These are phyloP conservation scores for Epirrita christyi DNA, from an alignment of 2,888 invertebrate species.

Conservation along the genomic window DNA sequence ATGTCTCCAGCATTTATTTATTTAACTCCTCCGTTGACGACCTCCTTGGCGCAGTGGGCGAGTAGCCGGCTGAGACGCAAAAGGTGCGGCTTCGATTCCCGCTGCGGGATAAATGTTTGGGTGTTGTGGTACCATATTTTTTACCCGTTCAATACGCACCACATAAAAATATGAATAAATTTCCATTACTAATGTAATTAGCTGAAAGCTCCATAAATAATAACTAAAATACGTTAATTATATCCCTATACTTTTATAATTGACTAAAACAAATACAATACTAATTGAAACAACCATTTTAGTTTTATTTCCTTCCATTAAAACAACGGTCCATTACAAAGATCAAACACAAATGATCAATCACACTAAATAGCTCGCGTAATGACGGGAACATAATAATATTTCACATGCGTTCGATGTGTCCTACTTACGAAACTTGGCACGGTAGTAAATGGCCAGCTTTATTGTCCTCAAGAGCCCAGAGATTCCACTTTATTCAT, in stretches of 20 bases:
- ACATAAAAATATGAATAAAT: too few relatives aligned
- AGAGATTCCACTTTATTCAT: neutral
- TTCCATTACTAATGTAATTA: neutral
- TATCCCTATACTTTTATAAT: too few relatives aligned
- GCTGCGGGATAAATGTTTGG: too few relatives aligned
- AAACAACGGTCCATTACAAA: conserved; percentile 10
- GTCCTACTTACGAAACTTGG: conserved; percentile 28
- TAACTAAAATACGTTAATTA: too few relatives aligned
- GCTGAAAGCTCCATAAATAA: neutral
- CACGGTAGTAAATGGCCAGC: conserved; percentile 25
- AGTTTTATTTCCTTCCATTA: conserved; percentile 8
- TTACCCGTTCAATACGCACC: too few relatives aligned
- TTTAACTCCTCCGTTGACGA: too few relatives aligned
- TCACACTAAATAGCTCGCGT: conserved; percentile 16
- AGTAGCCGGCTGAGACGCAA: too few relatives aligned
- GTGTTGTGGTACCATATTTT: too few relatives aligned
- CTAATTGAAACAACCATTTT: conserved; percentile 9
- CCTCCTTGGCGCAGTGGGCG: too few relatives aligned
- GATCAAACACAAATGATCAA: conserved; percentile 24
- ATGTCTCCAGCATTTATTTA: too few relatives aligned
- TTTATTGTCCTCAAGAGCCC: conserved; percentile 29
- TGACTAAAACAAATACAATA: neutral
- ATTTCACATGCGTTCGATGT: conserved; percentile 8
- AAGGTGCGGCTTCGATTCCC: too few relatives aligned
- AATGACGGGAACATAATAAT: conserved; percentile 14